phyloP scores from a whole-genome alignment of 2,888 invertebrate genomes.

The Melangyna quadrimaculata region DNA sequence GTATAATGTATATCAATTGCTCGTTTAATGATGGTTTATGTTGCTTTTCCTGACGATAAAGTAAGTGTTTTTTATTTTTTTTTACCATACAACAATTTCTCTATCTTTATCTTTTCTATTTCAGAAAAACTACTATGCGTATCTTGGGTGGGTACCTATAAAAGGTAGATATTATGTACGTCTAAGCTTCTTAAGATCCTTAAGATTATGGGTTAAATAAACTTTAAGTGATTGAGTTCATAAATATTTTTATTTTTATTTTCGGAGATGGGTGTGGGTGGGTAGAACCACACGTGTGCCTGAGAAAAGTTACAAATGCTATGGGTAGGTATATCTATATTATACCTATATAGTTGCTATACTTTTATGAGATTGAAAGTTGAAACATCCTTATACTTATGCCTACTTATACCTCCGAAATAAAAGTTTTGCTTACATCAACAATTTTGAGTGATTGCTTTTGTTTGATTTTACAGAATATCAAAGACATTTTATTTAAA shows the following conservation, averaged over 20 bases:
- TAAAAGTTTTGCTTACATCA: background rate
- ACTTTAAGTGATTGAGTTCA: constrained; percentile 28
- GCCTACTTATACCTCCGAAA: background rate
- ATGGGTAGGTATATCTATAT: too few species aligned
- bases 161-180: background rate
- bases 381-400: too few species aligned
- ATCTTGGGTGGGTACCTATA: background rate
- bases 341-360: too few species aligned
- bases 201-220: constrained; percentile 18
- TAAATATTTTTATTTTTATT: background rate
- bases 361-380: background rate
- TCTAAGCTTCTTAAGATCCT: constrained; percentile 14
- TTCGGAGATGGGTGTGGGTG: background rate
- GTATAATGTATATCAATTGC: constrained; percentile 19
- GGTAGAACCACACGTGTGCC: background rate
- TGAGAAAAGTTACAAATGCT: background rate
- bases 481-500: constrained; percentile 23
- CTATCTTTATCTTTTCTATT: constrained; percentile 8
- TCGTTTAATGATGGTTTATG: constrained; percentile 8
- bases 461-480: background rate
- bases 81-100: background rate
- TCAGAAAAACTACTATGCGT: background rate
- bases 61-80: background rate
- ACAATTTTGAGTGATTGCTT: background rate
- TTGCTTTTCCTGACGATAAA: background rate